Evolutionary conservation across 2,888 invertebrate genomes (phyloP).

Genomic region (Macroteleia sp.): DNA sequence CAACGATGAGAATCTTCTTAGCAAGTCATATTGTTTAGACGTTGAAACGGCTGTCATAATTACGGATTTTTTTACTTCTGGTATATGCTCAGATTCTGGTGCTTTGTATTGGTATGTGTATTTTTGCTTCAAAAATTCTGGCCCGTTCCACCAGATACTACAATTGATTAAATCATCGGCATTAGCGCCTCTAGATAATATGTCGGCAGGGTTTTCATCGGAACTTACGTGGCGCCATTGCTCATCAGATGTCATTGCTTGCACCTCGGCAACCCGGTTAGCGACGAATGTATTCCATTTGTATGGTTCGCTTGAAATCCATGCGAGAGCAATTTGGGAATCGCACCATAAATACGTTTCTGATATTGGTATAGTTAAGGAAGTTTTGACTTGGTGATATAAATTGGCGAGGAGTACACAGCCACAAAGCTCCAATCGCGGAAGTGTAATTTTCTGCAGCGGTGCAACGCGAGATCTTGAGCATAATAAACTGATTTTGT

Average conservation of each 20-base stretch:
- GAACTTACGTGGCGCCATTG: conserved; percentile 22
- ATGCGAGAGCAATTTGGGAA: conserved; percentile 18
- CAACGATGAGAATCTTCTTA: not conserved
- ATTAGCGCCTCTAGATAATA: too few species aligned
- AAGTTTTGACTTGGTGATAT: not conserved
- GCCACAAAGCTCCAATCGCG: not conserved
- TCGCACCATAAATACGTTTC: conserved; percentile 20
- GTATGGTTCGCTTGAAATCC: not conserved
- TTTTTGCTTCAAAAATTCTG: not conserved
- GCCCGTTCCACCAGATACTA: not conserved
- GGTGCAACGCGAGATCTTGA: too few species aligned
- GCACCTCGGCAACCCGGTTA: conserved; percentile 21
- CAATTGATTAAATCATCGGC: too few species aligned
- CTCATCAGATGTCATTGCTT: not conserved
- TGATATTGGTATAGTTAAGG: not conserved
- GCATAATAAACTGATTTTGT: too few species aligned
- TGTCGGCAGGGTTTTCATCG: not conserved
- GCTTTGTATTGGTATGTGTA: not conserved
- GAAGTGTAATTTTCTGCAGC: too few species aligned
- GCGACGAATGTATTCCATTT: conserved; percentile 30
- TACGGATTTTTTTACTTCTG: not conserved
- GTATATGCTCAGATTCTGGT: not conserved
- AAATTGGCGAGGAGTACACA: not conserved
- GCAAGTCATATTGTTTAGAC: not conserved
- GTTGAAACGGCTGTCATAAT: not conserved